Evolutionary conservation across 2,797 vertebrate species (phyloP).

Genomic region (Tadarida brasiliensis): DNA sequence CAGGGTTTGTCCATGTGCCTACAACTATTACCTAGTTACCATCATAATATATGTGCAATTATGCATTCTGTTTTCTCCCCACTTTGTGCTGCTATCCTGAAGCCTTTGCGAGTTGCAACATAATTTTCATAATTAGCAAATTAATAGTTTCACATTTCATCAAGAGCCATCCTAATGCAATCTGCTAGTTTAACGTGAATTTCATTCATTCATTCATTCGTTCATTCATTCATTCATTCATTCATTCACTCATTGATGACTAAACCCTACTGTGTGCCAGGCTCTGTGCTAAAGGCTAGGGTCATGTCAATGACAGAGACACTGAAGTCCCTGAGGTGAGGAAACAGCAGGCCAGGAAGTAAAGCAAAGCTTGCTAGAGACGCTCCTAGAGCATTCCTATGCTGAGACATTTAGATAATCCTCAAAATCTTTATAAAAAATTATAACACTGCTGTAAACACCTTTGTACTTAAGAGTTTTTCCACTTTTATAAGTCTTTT

Average conservation of each 20-base stretch:
- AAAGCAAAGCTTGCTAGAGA: background rate
- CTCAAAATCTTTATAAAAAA: background rate
- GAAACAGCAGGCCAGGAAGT: background rate
- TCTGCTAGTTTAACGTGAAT: constrained; percentile 18
- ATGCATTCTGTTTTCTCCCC: background rate
- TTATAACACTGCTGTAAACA: background rate
- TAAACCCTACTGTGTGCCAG: background rate
- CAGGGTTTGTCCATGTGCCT: background rate
- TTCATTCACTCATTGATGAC: background rate
- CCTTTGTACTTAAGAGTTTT: background rate
- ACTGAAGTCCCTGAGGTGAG: background rate
- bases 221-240: background rate
- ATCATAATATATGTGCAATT: background rate
- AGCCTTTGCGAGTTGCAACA: constrained; percentile 66
- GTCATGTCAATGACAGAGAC: background rate
- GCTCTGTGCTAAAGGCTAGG: background rate
- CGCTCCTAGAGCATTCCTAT: background rate
- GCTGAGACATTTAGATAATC: background rate
- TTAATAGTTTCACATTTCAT: constrained; percentile 63
- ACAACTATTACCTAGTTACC: background rate
- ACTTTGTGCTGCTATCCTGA: constrained; percentile 34
- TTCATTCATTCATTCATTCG: constrained; percentile 6
- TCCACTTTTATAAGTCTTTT: background rate
- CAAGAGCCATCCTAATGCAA: constrained; percentile 17
- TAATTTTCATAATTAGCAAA: constrained; percentile 65